These are phyloP conservation scores for Drosophila punjabiensis DNA, from an alignment of 1,140 invertebrate species.

Conservation along the genomic window DNA sequence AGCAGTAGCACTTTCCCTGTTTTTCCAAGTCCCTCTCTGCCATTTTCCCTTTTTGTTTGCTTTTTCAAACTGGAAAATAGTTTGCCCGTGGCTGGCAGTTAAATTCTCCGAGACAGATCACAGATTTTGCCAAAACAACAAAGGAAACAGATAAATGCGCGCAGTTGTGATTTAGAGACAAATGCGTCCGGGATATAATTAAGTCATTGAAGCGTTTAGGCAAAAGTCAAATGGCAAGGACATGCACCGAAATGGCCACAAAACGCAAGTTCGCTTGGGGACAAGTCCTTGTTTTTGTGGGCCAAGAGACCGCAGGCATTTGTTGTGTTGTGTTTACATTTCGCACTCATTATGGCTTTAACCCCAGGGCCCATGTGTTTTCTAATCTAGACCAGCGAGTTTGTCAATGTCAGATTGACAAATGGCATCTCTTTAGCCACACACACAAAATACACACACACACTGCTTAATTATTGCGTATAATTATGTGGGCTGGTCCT, in stretches of 20 bases:
- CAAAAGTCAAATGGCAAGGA: constrained; percentile 48
- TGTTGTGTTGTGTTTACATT: constrained; percentile 55
- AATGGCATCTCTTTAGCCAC: constrained; percentile 44
- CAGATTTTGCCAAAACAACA: constrained; percentile 39
- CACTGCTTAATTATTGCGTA: constrained; percentile 41
- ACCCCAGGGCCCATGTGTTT: constrained; percentile 16
- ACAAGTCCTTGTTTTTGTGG: constrained; percentile 33
- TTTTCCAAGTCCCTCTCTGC: constrained; percentile 20
- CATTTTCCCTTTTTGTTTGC: constrained; percentile 25
- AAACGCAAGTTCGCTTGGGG: constrained; percentile 45
- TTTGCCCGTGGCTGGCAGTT: constrained; percentile 63
- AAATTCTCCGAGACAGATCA: constrained; percentile 63
- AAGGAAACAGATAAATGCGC: constrained; percentile 31
- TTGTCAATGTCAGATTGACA: constrained; percentile 61
- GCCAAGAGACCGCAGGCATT: constrained; percentile 22
- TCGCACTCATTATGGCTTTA: constrained; percentile 39
- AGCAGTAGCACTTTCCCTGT: constrained; percentile 47
- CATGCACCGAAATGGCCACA: constrained; percentile 23
- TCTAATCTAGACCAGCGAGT: constrained; percentile 39
- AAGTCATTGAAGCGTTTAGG: constrained; percentile 64
- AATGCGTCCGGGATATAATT: constrained; percentile 71
- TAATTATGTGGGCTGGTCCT: constrained; percentile 26
- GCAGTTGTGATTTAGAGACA: constrained; percentile 52
- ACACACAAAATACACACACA: constrained; percentile 12
- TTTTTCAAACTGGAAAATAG: constrained; percentile 57